These are phyloP conservation scores for Daubentonia madagascariensis DNA, from an alignment of 2,113 vertebrate genomes.

Conservation along the genomic window DNA sequence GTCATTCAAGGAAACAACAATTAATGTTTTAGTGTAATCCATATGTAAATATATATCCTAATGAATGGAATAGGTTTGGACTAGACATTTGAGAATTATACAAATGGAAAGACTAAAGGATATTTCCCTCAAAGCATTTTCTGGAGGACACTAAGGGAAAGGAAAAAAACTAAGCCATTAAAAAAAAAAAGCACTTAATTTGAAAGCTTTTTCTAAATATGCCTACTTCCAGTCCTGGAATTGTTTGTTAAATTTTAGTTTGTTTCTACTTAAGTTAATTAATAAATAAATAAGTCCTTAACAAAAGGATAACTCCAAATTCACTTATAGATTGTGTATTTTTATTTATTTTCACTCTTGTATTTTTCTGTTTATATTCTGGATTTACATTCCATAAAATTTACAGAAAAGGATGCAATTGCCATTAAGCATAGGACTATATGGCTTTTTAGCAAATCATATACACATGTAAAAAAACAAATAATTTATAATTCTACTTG, in stretches of 20 bases:
- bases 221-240: neutral
- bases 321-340: neutral
- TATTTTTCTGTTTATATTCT: neutral
- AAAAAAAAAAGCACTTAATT: neutral
- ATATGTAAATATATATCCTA: neutral
- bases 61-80: neutral
- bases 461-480: neutral
- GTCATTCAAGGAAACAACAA: neutral
- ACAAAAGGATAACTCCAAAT: neutral
- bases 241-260: neutral
- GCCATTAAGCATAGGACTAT: neutral
- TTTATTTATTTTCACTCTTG: neutral
- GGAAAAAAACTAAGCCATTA: neutral
- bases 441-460: neutral
- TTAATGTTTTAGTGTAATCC: neutral
- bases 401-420: neutral
- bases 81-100: neutral
- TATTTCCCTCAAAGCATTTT: neutral
- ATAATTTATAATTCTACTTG: slow-evolving; percentile 1
- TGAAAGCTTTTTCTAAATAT: slow-evolving; percentile 19
- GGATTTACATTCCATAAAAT: neutral
- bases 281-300: neutral
- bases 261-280: neutral
- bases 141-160: neutral
- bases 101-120: neutral